Percentiles rank a stretch among this genome's conserved stretches.
These are phyloP conservation scores for Limnothrissa miodon DNA, from an alignment of 2,113 vertebrate genomes.

Conservation along the genomic window DNA sequence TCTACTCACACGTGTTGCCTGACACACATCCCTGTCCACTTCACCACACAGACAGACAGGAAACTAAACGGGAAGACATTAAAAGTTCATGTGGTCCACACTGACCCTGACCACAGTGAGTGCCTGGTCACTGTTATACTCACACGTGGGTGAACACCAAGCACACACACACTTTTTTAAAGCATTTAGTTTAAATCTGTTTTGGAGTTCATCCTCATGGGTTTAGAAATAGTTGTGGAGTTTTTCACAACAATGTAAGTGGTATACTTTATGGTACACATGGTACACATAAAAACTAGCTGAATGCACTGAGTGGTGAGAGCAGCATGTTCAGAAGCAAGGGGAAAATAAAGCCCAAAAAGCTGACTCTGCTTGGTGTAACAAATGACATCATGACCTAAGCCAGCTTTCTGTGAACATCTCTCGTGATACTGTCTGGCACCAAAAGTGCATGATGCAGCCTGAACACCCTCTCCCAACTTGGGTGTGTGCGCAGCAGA, in stretches of 20 bases:
- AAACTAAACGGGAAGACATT: constrained; percentile 47
- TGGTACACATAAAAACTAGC: no score
- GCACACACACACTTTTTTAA: no score
- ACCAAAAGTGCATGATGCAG: not conserved
- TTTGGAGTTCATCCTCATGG: no score
- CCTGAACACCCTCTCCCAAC: not conserved
- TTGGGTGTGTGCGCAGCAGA: not conserved
- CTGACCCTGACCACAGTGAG: constrained; percentile 39
- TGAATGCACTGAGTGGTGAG: no score
- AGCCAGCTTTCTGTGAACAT: not conserved
- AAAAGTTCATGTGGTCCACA: constrained; percentile 47
- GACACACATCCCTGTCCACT: constrained; percentile 25
- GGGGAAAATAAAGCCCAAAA: not conserved
- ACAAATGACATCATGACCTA: not conserved
- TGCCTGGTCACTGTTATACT: constrained; percentile 36
- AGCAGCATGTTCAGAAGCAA: no score
- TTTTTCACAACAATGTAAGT: no score
- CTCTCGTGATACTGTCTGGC: not conserved
- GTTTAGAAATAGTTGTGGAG: no score
- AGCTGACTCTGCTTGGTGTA: not conserved
- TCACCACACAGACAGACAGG: constrained; percentile 28
- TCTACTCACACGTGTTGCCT: not conserved
- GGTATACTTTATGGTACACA: no score
- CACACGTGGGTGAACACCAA: not conserved
- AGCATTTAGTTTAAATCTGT: no score